Conservation (phyloP, 2,113 vertebrate genomes). For the Gavia stellata region DNA sequence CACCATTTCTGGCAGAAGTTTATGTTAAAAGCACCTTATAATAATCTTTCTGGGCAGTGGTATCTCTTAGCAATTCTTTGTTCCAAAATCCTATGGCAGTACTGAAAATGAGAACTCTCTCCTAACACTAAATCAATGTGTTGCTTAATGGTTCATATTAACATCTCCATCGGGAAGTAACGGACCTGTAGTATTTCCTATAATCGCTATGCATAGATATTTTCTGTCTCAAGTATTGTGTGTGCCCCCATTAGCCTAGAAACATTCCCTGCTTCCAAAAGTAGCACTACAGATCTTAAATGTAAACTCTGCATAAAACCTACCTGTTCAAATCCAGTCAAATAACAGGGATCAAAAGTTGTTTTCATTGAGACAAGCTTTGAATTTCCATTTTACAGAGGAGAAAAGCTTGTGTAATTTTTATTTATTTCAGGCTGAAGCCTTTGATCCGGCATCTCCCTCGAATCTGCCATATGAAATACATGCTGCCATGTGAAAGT, state of each 20-base stretch:
- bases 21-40: not conserved
- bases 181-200: not conserved
- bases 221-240: not conserved
- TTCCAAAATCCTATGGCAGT: not conserved
- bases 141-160: slow-evolving; percentile 8
- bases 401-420: not conserved
- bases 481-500: not conserved
- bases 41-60: not conserved
- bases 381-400: not conserved
- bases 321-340: not conserved
- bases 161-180: not conserved
- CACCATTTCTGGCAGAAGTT: not conserved
- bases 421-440: not conserved
- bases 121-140: not conserved
- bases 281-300: not conserved
- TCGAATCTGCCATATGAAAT: not conserved
- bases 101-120: not conserved
- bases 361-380: not conserved
- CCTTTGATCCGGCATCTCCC: not conserved
- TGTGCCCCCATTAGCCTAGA: not conserved
- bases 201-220: not conserved
- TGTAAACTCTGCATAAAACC: not conserved
- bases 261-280: not conserved
- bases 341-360: not conserved
- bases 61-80: not conserved